Percentiles rank a stretch among this genome's conserved stretches.
These are phyloP conservation scores for Scrobipalpa atriplicella DNA, from an alignment of 2,888 invertebrate species.

Conservation along the genomic window DNA sequence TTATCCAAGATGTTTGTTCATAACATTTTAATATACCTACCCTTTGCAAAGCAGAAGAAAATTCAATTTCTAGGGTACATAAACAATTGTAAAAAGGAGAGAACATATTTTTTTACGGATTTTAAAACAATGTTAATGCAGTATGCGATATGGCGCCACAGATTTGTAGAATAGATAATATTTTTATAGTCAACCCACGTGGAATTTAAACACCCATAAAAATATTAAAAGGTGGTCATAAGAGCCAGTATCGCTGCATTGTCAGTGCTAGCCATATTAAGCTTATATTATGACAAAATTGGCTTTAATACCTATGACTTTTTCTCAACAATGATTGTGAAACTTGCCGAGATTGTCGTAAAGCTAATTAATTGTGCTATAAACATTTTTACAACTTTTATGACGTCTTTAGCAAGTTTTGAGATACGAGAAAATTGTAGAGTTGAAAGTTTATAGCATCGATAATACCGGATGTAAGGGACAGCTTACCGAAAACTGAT, in stretches of 20 bases:
- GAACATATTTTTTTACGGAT: no score
- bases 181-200: constrained; percentile 24
- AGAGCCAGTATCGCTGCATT: constrained; percentile 19
- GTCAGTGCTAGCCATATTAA: constrained; percentile 16
- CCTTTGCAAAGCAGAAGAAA: no score
- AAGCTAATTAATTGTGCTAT: neutral
- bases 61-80: no score
- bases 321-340: constrained; percentile 8
- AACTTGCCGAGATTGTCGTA: neutral
- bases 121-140: no score
- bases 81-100: no score
- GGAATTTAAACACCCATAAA: constrained; percentile 27
- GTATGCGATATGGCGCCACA: neutral
- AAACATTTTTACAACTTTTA: constrained; percentile 8
- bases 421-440: neutral
- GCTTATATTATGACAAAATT: constrained; percentile 24
- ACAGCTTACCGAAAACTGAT: no score
- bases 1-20: no score
- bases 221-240: constrained; percentile 22
- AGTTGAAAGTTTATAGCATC: neutral
- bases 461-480: no score
- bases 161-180: neutral
- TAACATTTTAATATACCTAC: no score
- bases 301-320: constrained; percentile 20
- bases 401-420: neutral